Conservation (phyloP, 2,888 invertebrate species). For the Troides oblongomaculatus region DNA sequence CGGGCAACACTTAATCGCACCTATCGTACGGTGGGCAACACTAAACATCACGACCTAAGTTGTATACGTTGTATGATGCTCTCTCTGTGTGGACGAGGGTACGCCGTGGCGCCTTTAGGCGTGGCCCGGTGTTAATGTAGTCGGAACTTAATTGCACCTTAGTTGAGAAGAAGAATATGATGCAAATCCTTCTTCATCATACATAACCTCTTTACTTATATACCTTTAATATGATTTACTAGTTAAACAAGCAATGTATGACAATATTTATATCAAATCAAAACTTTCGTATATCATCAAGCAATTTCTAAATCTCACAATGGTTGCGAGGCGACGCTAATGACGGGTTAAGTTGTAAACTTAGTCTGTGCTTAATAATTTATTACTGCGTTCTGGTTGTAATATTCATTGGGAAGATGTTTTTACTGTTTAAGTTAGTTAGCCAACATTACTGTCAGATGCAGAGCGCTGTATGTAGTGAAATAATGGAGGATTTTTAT, state of each 20-base stretch:
- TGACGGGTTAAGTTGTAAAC: slow-evolving; percentile 26
- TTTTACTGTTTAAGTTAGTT: too few relatives aligned
- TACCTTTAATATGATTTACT: not conserved
- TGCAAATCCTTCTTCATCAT: not conserved
- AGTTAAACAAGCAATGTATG: slow-evolving; percentile 10
- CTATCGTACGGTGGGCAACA: slow-evolving; percentile 10
- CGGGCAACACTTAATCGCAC: slow-evolving; percentile 22
- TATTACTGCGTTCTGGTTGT: too few relatives aligned
- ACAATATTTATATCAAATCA: not conserved
- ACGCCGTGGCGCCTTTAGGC: slow-evolving; percentile 26
- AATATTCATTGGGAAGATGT: too few relatives aligned
- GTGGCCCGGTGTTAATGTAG: slow-evolving; percentile 28
- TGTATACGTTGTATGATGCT: not conserved
- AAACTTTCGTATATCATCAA: not conserved
- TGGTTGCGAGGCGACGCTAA: slow-evolving; percentile 11
- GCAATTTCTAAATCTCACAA: not conserved
- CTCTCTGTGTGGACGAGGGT: slow-evolving; percentile 6
- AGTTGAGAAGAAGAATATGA: slow-evolving; percentile 1
- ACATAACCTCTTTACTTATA: slow-evolving; percentile 1
- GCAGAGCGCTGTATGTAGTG: too few relatives aligned
- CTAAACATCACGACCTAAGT: not conserved
- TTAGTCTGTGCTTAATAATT: slow-evolving; percentile 17
- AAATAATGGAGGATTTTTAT: too few relatives aligned
- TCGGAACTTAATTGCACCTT: slow-evolving; percentile 23
- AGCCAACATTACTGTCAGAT: too few relatives aligned